Conservation (phyloP, 2,113 vertebrate genomes). For the Diglossa brunneiventris region DNA sequence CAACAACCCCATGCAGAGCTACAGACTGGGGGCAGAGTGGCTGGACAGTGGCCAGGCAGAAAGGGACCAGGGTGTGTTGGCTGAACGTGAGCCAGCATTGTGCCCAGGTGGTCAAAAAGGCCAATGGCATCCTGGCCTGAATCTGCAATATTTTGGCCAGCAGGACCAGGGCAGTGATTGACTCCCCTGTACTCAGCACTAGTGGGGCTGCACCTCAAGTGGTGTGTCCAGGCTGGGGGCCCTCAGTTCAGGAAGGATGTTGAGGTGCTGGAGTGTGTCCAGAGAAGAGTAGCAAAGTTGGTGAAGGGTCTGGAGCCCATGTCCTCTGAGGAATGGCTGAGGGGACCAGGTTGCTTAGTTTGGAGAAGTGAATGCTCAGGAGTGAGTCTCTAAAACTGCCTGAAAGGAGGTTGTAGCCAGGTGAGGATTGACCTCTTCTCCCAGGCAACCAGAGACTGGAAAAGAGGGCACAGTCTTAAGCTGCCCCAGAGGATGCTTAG, state of each 20-base stretch:
- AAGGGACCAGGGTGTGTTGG: neutral
- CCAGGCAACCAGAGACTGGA: neutral
- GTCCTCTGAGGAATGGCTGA: neutral
- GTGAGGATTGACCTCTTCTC: neutral
- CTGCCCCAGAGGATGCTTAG: neutral
- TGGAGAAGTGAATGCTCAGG: neutral
- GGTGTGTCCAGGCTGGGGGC: neutral
- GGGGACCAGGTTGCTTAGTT: accelerated
- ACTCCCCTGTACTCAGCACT: too few relatives aligned
- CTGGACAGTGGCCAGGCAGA: neutral
- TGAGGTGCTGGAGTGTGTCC: neutral
- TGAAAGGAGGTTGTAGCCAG: neutral
- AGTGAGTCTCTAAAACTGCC: neutral
- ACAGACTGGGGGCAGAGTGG: neutral
- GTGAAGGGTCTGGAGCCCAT: neutral
- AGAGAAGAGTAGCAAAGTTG: neutral
- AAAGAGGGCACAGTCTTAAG: neutral
- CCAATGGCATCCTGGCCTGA: neutral
- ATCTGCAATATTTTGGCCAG: neutral
- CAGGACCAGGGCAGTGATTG: neutral
- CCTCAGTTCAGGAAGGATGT: neutral
- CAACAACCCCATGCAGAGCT: neutral
- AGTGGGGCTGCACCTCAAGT: neutral
- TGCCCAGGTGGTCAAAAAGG: neutral
- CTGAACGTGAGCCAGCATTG: neutral